These are phyloP conservation scores for Timema podura DNA, from an alignment of 2,888 invertebrate species.

Conservation along the genomic window DNA sequence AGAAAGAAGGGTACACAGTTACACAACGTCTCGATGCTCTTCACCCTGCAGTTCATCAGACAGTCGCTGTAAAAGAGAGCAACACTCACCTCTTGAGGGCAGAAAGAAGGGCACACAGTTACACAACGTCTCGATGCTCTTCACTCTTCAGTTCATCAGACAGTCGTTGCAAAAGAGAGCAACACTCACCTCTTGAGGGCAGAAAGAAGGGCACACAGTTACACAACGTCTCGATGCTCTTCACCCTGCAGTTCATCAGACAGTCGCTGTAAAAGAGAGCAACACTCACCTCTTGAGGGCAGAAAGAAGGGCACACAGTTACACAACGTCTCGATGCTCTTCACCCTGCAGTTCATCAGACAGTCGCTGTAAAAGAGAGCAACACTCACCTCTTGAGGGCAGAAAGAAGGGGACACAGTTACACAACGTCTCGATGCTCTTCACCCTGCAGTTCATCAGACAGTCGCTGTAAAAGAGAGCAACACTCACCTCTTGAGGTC, in stretches of 20 bases:
- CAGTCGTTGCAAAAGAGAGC: slow-evolving; percentile 54
- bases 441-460: slow-evolving; percentile 55
- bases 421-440: slow-evolving; percentile 52
- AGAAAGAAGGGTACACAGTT: slow-evolving; percentile 57
- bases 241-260: slow-evolving; percentile 55
- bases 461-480: slow-evolving; percentile 54
- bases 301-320: slow-evolving; percentile 57
- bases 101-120: slow-evolving; percentile 57
- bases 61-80: slow-evolving; percentile 54
- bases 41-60: slow-evolving; percentile 55
- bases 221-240: slow-evolving; percentile 52
- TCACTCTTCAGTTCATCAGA: slow-evolving; percentile 55
- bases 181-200: slow-evolving; percentile 43
- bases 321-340: slow-evolving; percentile 52
- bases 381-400: slow-evolving; percentile 43
- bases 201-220: slow-evolving; percentile 57
- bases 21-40: slow-evolving; percentile 52
- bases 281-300: slow-evolving; percentile 43
- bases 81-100: slow-evolving; percentile 43
- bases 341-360: slow-evolving; percentile 54
- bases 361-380: slow-evolving; percentile 54
- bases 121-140: slow-evolving; percentile 52
- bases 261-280: slow-evolving; percentile 54
- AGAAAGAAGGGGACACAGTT: slow-evolving; percentile 57
- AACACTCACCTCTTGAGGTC: slow-evolving; percentile 43